These are phyloP conservation scores for Brachyopa scutellaris DNA, from an alignment of 2,888 invertebrate genomes.

Conservation along the genomic window DNA sequence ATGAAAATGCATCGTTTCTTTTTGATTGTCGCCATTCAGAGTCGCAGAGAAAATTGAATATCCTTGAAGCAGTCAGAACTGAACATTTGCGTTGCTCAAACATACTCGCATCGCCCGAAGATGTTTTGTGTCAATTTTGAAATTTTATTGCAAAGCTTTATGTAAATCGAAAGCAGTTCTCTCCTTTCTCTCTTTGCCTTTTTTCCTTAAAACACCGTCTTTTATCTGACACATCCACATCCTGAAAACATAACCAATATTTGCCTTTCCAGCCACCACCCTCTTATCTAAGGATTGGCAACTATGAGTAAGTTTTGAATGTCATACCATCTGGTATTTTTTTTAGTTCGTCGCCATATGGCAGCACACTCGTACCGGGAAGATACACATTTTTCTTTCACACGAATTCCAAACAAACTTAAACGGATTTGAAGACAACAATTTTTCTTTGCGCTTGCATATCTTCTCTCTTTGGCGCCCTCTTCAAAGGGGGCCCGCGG, in stretches of 20 bases:
- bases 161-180: conserved; percentile 37
- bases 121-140: no score
- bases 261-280: not conserved
- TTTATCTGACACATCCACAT: not conserved
- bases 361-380: no score
- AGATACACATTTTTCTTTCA: conserved; percentile 38
- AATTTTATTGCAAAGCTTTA: conserved; percentile 30
- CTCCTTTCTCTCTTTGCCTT: conserved; percentile 15
- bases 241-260: conserved; percentile 14
- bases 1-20: no score
- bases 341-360: no score
- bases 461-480: conserved; percentile 25
- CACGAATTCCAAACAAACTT: conserved; percentile 45
- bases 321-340: conserved; percentile 58
- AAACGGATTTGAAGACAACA: conserved; percentile 52
- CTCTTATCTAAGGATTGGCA: conserved; percentile 23
- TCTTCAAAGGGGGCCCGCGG: conserved; percentile 2
- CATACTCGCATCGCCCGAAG: no score
- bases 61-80: no score
- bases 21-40: no score
- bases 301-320: conserved; percentile 50
- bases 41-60: no score
- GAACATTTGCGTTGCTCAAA: no score
- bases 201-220: not conserved
- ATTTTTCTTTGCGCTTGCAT: conserved; percentile 18